phyloP scores from a whole-genome alignment of 2,888 invertebrate species.

The Melinaea menophilus region DNA sequence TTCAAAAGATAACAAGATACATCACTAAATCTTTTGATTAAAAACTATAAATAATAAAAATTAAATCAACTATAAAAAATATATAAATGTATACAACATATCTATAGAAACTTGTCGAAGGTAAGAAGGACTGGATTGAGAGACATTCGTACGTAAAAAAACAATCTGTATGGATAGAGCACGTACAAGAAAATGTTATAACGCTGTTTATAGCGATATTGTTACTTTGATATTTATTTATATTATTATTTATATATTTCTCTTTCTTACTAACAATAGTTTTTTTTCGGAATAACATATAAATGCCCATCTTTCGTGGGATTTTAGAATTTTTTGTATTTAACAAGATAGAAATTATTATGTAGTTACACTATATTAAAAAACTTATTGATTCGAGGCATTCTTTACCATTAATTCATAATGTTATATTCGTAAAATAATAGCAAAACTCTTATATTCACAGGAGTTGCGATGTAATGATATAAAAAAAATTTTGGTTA shows the following conservation, averaged over 20 bases:
- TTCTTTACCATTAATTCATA: too few species aligned
- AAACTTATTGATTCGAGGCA: too few species aligned
- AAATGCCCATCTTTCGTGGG: neutral
- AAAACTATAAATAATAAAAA: neutral
- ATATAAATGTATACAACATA: slow-evolving; percentile 11
- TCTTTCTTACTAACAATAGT: neutral
- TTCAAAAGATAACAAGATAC: neutral
- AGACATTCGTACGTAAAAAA: slow-evolving; percentile 42
- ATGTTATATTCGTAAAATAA: too few species aligned
- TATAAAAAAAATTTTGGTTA: too few species aligned
- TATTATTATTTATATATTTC: neutral
- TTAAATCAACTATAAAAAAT: slow-evolving; percentile 6
- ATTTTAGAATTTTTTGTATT: neutral
- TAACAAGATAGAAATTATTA: too few species aligned
- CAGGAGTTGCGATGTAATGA: too few species aligned
- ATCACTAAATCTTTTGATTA: slow-evolving; percentile 4
- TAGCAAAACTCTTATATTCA: too few species aligned
- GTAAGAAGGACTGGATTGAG: slow-evolving; percentile 39
- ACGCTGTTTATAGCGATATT: slow-evolving; percentile 10
- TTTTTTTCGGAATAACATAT: neutral
- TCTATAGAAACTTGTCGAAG: slow-evolving; percentile 18
- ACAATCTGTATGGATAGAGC: slow-evolving; percentile 43
- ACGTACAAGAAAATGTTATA: slow-evolving; percentile 14
- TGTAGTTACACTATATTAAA: too few species aligned
- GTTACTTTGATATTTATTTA: neutral